Evolutionary conservation across 2,797 vertebrate species (phyloP).

Genomic region (Enteromius argenteus): DNA sequence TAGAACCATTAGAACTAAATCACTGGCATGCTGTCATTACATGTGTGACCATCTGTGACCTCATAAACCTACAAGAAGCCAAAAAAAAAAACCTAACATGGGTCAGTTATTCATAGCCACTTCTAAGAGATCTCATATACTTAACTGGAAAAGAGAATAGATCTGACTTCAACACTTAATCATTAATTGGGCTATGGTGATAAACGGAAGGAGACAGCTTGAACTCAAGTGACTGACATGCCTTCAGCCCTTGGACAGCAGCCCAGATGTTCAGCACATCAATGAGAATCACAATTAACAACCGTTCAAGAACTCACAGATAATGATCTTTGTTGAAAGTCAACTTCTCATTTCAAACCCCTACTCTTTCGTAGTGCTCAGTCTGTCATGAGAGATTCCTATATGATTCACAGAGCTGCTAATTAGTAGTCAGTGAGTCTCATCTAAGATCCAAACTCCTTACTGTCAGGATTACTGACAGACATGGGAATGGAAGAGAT

Average conservation of each 20-base stretch:
- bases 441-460: constrained; percentile 27
- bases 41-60: neutral
- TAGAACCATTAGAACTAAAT: neutral
- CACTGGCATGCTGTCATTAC: neutral
- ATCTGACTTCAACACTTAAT: constrained; percentile 19
- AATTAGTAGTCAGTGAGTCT: constrained; percentile 14
- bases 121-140: neutral
- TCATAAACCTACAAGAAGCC: neutral
- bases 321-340: constrained; percentile 42
- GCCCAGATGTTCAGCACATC: constrained; percentile 43
- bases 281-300: constrained; percentile 28
- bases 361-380: neutral
- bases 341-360: constrained; percentile 29
- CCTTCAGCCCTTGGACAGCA: constrained; percentile 33
- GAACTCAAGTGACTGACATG: constrained; percentile 32
- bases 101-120: constrained; percentile 7
- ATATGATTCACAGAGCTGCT: constrained; percentile 17
- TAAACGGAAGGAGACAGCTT: constrained; percentile 13
- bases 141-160: neutral
- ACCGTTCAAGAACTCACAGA: constrained; percentile 14
- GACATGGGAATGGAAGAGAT: constrained; percentile 15
- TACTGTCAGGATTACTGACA: constrained; percentile 16
- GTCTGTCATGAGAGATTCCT: constrained; percentile 34
- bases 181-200: constrained; percentile 12
- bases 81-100: neutral